These are phyloP conservation scores for Ochropleura plecta DNA, from an alignment of 2,888 invertebrate species.

Conservation along the genomic window DNA sequence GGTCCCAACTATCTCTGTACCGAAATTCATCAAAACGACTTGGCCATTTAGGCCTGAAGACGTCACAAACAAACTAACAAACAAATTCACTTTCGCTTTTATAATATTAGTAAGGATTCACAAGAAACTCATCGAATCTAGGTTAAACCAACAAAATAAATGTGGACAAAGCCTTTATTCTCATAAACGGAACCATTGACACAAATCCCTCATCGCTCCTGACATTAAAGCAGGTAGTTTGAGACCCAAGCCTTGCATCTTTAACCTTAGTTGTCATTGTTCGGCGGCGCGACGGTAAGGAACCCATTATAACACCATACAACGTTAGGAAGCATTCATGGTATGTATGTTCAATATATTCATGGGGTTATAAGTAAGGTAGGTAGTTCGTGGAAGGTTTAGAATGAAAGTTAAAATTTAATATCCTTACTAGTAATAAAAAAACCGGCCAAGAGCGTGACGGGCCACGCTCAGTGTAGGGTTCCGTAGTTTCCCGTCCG, in stretches of 20 bases:
- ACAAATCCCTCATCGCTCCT: neutral
- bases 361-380: constrained; percentile 23
- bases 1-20: no score
- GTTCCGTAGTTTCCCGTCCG: no score
- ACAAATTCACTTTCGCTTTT: no score
- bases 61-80: no score
- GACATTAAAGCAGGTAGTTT: constrained; percentile 58
- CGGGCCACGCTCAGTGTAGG: no score
- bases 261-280: constrained; percentile 67
- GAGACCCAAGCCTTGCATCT: constrained; percentile 49
- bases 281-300: constrained; percentile 22
- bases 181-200: constrained; percentile 41
- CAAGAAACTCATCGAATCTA: neutral
- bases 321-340: constrained; percentile 22
- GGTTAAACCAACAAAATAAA: neutral
- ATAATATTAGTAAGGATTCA: neutral
- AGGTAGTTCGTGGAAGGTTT: no score
- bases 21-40: no score
- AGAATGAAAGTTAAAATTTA: no score
- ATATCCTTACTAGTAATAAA: no score
- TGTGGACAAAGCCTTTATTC: neutral
- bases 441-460: no score
- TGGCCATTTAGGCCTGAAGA: no score
- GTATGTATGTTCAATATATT: constrained; percentile 2
- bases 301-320: constrained; percentile 53